Conservation (phyloP, 1,140 invertebrate species). For the Brevipalpus yothersi region DNA sequence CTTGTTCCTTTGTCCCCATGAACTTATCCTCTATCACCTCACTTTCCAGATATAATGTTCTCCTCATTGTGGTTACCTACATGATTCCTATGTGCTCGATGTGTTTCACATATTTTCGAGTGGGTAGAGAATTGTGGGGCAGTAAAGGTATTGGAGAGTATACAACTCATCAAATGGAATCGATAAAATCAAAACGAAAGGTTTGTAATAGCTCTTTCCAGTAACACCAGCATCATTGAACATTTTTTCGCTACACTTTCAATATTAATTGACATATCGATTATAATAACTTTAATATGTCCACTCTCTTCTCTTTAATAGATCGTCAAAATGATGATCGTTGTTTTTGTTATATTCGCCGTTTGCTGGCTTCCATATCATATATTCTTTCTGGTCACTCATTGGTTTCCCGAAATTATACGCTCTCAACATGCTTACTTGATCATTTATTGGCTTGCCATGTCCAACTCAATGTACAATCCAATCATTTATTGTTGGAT, state of each 20-base stretch:
- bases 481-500: slow-evolving; percentile 79
- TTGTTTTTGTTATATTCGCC: slow-evolving; percentile 54
- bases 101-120: slow-evolving; percentile 57
- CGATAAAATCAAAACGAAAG: slow-evolving; percentile 6
- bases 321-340: slow-evolving; percentile 63
- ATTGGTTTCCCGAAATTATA: slow-evolving; percentile 41
- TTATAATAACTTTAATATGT: too few species aligned
- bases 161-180: background rate
- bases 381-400: slow-evolving; percentile 52
- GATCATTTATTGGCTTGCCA: slow-evolving; percentile 68
- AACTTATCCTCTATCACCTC: slow-evolving; percentile 10
- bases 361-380: slow-evolving; percentile 77
- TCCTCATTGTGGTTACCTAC: slow-evolving; percentile 65
- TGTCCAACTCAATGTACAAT: slow-evolving; percentile 76
- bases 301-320: slow-evolving; percentile 19
- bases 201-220: background rate
- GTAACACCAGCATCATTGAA: too few species aligned
- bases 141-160: slow-evolving; percentile 59
- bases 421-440: slow-evolving; percentile 45
- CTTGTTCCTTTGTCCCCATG: background rate
- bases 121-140: slow-evolving; percentile 63
- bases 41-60: slow-evolving; percentile 50
- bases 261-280: too few species aligned
- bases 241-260: too few species aligned
- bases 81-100: slow-evolving; percentile 68